These are phyloP conservation scores for Gopherus evgoodei DNA, from an alignment of 2,113 vertebrate species.

Conservation along the genomic window DNA sequence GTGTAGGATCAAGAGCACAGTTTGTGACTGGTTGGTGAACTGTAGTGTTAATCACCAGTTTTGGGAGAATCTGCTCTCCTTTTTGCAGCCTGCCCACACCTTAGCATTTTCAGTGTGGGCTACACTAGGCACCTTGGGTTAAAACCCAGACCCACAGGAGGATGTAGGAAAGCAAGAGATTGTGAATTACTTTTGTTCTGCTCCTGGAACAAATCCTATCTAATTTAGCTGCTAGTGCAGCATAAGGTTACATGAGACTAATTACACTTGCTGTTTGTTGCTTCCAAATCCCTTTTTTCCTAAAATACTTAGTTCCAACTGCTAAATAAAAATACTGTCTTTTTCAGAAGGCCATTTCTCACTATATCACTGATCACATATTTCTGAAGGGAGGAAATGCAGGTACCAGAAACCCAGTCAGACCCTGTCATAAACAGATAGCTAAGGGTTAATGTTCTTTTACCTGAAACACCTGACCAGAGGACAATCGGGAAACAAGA, in stretches of 20 bases:
- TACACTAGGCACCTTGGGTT: too few species aligned
- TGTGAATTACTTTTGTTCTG: neutral
- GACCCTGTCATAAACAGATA: neutral
- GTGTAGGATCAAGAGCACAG: too few species aligned
- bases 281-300: neutral
- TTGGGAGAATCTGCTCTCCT: too few species aligned
- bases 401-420: accelerated
- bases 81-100: too few species aligned
- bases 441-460: too few species aligned
- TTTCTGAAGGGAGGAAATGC: neutral
- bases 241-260: neutral
- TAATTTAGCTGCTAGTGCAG: neutral
- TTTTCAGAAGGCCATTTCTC: neutral
- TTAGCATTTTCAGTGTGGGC: too few species aligned
- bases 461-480: too few species aligned
- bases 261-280: neutral
- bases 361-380: neutral
- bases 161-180: neutral
- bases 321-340: accelerated
- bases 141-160: too few species aligned
- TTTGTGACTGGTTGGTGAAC: too few species aligned
- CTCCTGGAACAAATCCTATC: neutral
- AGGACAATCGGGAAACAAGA: too few species aligned
- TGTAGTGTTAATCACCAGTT: too few species aligned
- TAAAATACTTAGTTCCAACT: neutral